These are phyloP conservation scores for Myotis yumanensis DNA, from an alignment of 2,113 vertebrate species.

Conservation along the genomic window DNA sequence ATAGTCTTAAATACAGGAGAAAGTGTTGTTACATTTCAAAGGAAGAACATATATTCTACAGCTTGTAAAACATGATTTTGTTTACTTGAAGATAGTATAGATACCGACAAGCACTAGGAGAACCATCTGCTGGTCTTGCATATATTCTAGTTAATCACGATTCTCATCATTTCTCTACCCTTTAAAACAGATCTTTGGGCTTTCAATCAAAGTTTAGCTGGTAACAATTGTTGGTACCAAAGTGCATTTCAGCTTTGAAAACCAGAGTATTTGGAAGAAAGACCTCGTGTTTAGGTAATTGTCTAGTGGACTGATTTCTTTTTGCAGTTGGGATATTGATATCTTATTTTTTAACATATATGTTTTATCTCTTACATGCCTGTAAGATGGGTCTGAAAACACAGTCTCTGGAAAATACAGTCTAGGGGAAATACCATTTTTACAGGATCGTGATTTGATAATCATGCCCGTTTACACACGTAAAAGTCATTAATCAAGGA, in stretches of 20 bases:
- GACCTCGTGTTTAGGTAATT: neutral
- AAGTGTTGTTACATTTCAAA: constrained; percentile 1
- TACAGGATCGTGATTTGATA: neutral
- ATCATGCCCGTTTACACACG: neutral
- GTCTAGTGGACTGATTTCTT: constrained; percentile 10
- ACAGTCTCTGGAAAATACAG: neutral
- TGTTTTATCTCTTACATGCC: constrained; percentile 25
- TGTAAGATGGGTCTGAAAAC: neutral
- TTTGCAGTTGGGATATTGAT: neutral
- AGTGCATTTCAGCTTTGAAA: neutral
- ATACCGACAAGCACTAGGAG: neutral
- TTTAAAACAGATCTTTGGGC: neutral
- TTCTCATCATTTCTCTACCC: neutral
- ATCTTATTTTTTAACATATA: neutral
- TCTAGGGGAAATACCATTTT: neutral
- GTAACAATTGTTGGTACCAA: neutral
- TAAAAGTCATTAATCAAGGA: constrained; percentile 32
- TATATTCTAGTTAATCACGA: neutral
- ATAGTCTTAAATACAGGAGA: constrained; percentile 15
- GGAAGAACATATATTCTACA: neutral
- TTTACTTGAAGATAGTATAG: neutral
- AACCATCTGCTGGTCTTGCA: neutral
- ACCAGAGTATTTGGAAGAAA: constrained; percentile 6
- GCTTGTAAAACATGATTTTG: neutral
- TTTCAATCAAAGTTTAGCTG: constrained; percentile 19